These are phyloP conservation scores for Anorthoa munda DNA, from an alignment of 2,888 invertebrate species.

Conservation along the genomic window DNA sequence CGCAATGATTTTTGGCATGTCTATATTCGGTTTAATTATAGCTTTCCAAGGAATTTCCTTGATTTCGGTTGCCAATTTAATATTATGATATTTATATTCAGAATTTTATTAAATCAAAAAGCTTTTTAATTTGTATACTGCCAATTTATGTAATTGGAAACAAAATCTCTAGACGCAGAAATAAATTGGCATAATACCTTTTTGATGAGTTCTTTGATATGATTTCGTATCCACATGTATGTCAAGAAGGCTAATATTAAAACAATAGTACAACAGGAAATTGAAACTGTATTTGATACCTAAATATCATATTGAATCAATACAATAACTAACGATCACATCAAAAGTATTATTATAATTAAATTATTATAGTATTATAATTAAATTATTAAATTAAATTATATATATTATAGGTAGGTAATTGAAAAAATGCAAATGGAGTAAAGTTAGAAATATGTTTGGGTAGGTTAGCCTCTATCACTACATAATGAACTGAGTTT, in stretches of 20 bases:
- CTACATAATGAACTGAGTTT: slow-evolving; percentile 36
- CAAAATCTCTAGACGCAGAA: slow-evolving; percentile 61
- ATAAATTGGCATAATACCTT: slow-evolving; percentile 74
- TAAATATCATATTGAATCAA: not conserved
- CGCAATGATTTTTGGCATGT: slow-evolving; percentile 41
- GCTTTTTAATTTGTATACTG: slow-evolving; percentile 6
- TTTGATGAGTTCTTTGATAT: slow-evolving; percentile 78
- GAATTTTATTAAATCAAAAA: slow-evolving; percentile 10
- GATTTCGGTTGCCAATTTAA: slow-evolving; percentile 25
- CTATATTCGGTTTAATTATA: slow-evolving; percentile 42
- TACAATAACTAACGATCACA: not conserved
- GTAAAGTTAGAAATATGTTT: slow-evolving; percentile 8
- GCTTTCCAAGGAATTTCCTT: slow-evolving; percentile 29
- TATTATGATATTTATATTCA: slow-evolving; percentile 7
- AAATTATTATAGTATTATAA: not conserved
- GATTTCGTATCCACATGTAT: slow-evolving; percentile 70
- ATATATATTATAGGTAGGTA: no score
- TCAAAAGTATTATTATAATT: not conserved
- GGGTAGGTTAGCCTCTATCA: slow-evolving; percentile 11
- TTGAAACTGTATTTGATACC: not conserved
- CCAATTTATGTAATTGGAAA: slow-evolving; percentile 44
- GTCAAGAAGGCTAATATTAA: slow-evolving; percentile 60
- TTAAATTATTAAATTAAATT: no score
- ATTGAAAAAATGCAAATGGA: not conserved
- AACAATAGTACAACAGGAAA: not conserved